phyloP scores from a whole-genome alignment of 2,888 invertebrate genomes.

The Diploptera punctata region DNA sequence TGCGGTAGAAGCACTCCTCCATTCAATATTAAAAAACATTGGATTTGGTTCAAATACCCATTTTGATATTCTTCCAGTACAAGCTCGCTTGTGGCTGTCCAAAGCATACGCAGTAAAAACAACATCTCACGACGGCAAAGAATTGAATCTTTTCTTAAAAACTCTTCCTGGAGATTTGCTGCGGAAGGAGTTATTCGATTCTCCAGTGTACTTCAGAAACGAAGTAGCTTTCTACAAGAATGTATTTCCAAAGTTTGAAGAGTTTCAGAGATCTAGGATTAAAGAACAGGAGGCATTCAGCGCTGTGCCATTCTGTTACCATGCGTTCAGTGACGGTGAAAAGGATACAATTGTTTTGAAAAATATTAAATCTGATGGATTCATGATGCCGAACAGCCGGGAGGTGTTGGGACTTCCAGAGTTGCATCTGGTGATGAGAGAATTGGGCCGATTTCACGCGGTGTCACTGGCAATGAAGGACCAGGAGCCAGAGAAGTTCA shows the following conservation, averaged over 20 bases:
- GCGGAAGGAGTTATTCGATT: neutral
- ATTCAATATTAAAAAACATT: too few relatives aligned
- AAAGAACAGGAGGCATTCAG: neutral
- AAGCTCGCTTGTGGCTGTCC: too few relatives aligned
- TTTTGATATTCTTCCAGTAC: too few relatives aligned
- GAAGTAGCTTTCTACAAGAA: conserved; percentile 20
- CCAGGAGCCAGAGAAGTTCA: conserved; percentile 60
- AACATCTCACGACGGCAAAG: too few relatives aligned
- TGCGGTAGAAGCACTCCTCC: too few relatives aligned
- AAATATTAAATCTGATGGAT: neutral
- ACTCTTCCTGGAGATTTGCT: neutral
- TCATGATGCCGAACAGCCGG: neutral
- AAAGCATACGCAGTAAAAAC: too few relatives aligned
- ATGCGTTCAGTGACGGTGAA: neutral
- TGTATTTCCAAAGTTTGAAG: conserved; percentile 42
- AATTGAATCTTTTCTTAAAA: neutral
- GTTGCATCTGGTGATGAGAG: conserved; percentile 59
- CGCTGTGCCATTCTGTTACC: neutral
- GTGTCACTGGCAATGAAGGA: conserved; percentile 65
- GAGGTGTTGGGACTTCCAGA: conserved; percentile 54
- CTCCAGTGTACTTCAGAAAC: conserved; percentile 23
- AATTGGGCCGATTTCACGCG: conserved; percentile 65
- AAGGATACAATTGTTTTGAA: neutral
- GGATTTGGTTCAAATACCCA: too few relatives aligned
- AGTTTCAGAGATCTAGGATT: neutral